A percentile compares a stretch with the other conserved stretches of the same genome.
Evolutionary conservation across 2,797 vertebrate genomes (phyloP).

Genomic region (Coendou prehensilis): DNA sequence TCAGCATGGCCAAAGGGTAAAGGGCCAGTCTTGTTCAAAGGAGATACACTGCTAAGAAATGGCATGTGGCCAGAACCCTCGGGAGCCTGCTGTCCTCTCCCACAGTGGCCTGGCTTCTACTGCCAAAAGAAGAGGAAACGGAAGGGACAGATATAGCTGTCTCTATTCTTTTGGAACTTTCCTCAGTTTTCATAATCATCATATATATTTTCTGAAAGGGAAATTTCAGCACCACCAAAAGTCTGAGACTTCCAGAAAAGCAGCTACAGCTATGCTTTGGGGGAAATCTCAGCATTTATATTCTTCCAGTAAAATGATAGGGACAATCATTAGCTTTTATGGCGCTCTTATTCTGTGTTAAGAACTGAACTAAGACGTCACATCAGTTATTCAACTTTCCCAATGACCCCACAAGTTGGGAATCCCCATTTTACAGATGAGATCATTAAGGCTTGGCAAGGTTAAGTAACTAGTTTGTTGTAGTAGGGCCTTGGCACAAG

Average conservation of each 20-base stretch:
- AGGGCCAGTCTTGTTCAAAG: neutral
- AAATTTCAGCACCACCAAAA: slow-evolving; percentile 18
- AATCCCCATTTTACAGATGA: slow-evolving; percentile 11
- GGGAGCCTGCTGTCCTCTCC: neutral
- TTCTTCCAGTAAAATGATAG: neutral
- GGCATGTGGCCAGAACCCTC: neutral
- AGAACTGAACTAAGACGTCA: slow-evolving; percentile 13
- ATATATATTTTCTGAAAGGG: slow-evolving; percentile 19
- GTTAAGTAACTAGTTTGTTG: neutral
- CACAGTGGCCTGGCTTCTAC: neutral
- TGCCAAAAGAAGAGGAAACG: neutral
- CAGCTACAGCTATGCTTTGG: neutral
- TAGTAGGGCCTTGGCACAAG: neutral
- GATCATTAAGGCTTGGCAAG: neutral
- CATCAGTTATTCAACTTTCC: neutral
- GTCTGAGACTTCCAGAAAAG: slow-evolving; percentile 50
- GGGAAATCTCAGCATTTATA: neutral
- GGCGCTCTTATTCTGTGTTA: neutral
- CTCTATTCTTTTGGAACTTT: neutral
- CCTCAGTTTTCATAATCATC: neutral
- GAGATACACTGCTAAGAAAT: neutral
- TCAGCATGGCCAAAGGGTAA: neutral
- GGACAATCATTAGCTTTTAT: neutral
- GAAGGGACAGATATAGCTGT: neutral
- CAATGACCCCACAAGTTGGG: neutral